These are phyloP conservation scores for Oikopleura albicans DNA, from an alignment of 23 tunicate genomes.

Conservation along the genomic window DNA sequence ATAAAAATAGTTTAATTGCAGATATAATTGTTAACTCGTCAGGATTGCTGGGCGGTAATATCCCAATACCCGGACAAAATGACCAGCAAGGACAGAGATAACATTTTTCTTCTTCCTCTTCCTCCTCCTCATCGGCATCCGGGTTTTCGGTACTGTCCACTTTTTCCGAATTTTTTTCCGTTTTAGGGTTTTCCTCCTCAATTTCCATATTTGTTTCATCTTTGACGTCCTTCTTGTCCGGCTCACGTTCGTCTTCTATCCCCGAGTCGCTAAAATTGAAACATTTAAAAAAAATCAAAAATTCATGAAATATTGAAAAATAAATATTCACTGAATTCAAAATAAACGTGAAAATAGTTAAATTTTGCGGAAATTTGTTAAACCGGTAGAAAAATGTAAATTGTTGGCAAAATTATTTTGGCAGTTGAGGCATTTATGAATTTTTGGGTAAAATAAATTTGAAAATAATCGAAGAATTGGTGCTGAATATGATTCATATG, in stretches of 20 bases:
- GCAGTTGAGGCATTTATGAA: no score
- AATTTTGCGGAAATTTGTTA: no score
- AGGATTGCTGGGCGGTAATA: neutral
- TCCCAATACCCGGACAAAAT: neutral
- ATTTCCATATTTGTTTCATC: neutral
- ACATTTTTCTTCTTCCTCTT: constrained; percentile 1
- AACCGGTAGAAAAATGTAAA: no score
- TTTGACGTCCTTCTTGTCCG: neutral
- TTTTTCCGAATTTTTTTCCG: neutral
- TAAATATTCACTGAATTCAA: neutral
- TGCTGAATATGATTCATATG: no score
- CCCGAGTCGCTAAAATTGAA: neutral
- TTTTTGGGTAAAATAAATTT: no score
- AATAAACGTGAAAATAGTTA: no score
- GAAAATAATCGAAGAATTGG: no score
- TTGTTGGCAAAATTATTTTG: no score
- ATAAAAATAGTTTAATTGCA: neutral
- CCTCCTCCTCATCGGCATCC: constrained; percentile 20
- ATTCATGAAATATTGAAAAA: no score
- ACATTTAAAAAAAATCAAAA: neutral
- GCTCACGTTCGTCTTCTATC: neutral
- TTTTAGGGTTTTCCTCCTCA: neutral
- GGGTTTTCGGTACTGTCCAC: neutral
- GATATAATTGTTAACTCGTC: neutral
- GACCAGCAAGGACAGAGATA: neutral